phyloP scores from a whole-genome alignment of 2,797 vertebrate species.

The Hafferia zeledoni region DNA sequence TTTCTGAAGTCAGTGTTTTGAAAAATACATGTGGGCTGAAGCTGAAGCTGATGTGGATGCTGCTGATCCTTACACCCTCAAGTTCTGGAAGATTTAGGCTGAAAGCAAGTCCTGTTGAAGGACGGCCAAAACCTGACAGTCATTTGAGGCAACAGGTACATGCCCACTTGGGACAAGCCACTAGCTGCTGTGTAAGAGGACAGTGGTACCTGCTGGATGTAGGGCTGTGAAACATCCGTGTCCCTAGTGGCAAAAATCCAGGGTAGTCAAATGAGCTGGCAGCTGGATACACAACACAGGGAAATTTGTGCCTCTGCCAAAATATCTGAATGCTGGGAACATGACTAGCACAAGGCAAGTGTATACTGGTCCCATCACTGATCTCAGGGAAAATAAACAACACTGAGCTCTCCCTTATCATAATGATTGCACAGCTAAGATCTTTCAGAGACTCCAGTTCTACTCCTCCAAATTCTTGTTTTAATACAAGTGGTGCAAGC shows the following conservation, averaged over 20 bases:
- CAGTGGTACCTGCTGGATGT: rapidly evolving
- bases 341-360: neutral
- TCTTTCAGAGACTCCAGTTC: neutral
- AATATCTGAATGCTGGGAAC: neutral
- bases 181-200: neutral
- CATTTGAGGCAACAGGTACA: neutral
- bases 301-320: neutral
- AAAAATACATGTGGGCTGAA: neutral
- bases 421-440: neutral
- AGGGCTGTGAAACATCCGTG: neutral
- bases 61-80: neutral
- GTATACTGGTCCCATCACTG: neutral
- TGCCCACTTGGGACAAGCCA: neutral
- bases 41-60: neutral
- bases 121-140: neutral
- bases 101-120: neutral
- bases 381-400: neutral
- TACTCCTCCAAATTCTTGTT: neutral
- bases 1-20: neutral
- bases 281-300: neutral
- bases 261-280: neutral
- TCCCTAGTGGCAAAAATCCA: neutral
- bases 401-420: neutral
- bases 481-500: neutral
- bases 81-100: neutral